Evolutionary conservation across 2,888 invertebrate species (phyloP).

Genomic region (Auanema freiburgensis): DNA sequence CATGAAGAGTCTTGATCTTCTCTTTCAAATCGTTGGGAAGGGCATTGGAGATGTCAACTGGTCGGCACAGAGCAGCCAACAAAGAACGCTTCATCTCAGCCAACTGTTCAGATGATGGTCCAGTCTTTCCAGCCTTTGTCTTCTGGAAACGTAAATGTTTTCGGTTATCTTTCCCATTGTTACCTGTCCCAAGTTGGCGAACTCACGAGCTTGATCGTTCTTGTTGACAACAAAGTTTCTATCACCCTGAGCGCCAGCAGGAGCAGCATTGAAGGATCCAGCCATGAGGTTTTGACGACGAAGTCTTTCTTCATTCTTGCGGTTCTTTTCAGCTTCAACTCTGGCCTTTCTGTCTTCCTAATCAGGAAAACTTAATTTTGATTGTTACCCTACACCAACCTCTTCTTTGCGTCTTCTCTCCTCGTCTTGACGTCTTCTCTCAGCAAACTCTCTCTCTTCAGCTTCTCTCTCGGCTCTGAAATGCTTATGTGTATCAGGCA

Average conservation of each 20-base stretch:
- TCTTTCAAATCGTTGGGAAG: no score
- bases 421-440: conserved; percentile 55
- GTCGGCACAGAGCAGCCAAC: no score
- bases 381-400: no score
- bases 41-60: no score
- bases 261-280: conserved; percentile 59
- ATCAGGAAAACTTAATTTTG: conserved; percentile 10
- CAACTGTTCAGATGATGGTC: no score
- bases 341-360: conserved; percentile 50
- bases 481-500: neutral
- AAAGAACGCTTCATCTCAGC: no score
- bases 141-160: no score
- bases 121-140: no score
- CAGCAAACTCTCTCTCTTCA: conserved; percentile 57
- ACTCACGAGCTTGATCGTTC: conserved; percentile 47
- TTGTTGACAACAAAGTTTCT: conserved; percentile 57
- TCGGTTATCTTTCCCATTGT: no score
- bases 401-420: conserved; percentile 57
- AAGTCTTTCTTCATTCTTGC: conserved; percentile 65
- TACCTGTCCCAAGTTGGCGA: conserved; percentile 47
- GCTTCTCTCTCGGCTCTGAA: conserved; percentile 50
- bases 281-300: no score
- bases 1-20: no score
- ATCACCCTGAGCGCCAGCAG: conserved; percentile 33
- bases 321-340: conserved; percentile 54